These are phyloP conservation scores for Linyphia triangularis DNA, from an alignment of 2,888 invertebrate genomes.

Conservation along the genomic window DNA sequence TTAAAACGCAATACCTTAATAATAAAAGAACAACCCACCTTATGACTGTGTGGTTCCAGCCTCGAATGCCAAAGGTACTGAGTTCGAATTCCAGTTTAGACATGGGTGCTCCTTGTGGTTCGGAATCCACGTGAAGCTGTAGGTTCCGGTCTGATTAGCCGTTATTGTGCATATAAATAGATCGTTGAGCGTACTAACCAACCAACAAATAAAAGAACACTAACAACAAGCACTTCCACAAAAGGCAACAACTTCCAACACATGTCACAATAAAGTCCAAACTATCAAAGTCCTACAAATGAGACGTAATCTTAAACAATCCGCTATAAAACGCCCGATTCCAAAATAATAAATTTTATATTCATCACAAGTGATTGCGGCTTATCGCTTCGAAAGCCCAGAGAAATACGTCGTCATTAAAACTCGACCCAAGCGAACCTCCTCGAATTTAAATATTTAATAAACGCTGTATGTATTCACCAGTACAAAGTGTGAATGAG, in stretches of 20 bases:
- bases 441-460: slow-evolving; percentile 73
- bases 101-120: too few species aligned
- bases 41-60: too few species aligned
- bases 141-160: too few species aligned
- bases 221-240: neutral
- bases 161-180: too few species aligned
- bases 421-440: slow-evolving; percentile 30
- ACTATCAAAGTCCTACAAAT: neutral
- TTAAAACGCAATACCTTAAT: too few species aligned
- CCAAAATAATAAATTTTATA: slow-evolving; percentile 67
- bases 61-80: too few species aligned
- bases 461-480: slow-evolving; percentile 33
- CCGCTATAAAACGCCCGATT: neutral
- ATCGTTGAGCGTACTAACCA: too few species aligned
- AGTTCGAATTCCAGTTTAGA: too few species aligned
- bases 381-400: slow-evolving; percentile 65
- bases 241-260: neutral
- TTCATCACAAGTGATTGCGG: slow-evolving; percentile 74
- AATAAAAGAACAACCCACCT: too few species aligned
- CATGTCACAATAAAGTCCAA: neutral
- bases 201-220: too few species aligned
- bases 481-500: slow-evolving; percentile 48
- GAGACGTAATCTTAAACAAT: neutral
- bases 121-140: too few species aligned
- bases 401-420: slow-evolving; percentile 72